Evolutionary conservation across 2,888 invertebrate genomes (phyloP).

Genomic region (Hypselothyrea guttata): DNA sequence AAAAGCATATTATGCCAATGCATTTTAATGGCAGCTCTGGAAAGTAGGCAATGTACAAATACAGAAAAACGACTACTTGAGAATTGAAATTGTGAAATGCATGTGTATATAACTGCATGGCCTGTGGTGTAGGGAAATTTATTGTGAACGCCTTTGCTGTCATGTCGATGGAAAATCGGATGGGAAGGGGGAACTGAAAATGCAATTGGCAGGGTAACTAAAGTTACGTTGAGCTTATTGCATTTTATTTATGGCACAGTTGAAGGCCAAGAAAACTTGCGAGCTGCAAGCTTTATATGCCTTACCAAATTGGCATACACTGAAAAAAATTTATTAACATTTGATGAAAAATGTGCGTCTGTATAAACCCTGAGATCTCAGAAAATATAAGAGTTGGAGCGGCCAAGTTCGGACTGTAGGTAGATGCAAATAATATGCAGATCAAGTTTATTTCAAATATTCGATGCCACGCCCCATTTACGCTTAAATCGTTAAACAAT

Average conservation of each 20-base stretch:
- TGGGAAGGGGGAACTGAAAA: slow-evolving; percentile 1
- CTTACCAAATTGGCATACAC: slow-evolving; percentile 51
- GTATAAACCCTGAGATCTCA: too few relatives aligned
- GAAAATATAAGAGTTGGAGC: too few relatives aligned
- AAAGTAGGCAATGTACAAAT: slow-evolving; percentile 58
- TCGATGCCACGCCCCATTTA: too few relatives aligned
- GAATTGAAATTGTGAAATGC: slow-evolving; percentile 41
- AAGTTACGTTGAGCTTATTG: slow-evolving; percentile 48
- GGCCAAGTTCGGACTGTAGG: too few relatives aligned
- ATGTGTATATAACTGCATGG: slow-evolving; percentile 3
- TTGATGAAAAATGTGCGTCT: too few relatives aligned
- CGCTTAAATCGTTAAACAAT: too few relatives aligned
- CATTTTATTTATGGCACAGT: slow-evolving; percentile 61
- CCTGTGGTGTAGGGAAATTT: slow-evolving; percentile 41
- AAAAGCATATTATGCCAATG: slow-evolving; percentile 59
- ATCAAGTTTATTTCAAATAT: too few relatives aligned
- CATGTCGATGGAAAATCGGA: background rate
- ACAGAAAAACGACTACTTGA: slow-evolving; percentile 34
- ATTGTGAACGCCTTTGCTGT: slow-evolving; percentile 47
- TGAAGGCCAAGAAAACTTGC: slow-evolving; percentile 65
- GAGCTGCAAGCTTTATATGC: slow-evolving; percentile 41
- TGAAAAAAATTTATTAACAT: background rate
- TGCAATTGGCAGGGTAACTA: slow-evolving; percentile 9
- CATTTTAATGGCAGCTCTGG: slow-evolving; percentile 46
- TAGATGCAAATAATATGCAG: too few relatives aligned